These are phyloP conservation scores for Hypanus sabinus DNA, from an alignment of 2,113 vertebrate species.

Conservation along the genomic window DNA sequence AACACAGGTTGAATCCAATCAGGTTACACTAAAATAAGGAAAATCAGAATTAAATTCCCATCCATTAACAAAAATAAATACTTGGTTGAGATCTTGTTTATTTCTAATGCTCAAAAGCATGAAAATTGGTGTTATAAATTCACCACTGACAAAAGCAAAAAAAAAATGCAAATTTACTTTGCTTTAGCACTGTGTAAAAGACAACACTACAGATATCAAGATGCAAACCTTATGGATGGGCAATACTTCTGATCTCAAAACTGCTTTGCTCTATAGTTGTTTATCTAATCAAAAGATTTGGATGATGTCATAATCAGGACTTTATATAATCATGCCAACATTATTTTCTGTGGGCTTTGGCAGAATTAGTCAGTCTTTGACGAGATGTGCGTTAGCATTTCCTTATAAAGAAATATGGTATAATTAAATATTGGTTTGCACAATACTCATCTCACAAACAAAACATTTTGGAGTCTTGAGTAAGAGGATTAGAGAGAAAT, in stretches of 20 bases:
- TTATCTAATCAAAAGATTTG: not conserved
- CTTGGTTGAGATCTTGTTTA: not conserved
- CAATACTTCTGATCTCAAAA: not conserved
- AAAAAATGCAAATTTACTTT: not conserved
- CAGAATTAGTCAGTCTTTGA: not conserved
- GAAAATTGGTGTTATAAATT: not conserved
- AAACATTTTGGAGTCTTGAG: not conserved
- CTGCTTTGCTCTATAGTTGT: not conserved
- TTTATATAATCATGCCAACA: not conserved
- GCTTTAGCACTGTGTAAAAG: not conserved
- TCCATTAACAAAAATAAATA: not conserved
- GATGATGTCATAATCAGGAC: not conserved
- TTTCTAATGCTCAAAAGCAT: not conserved
- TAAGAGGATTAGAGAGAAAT: not conserved
- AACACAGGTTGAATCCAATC: not conserved
- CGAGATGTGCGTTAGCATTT: not conserved
- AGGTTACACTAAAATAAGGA: not conserved
- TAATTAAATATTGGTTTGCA: not conserved
- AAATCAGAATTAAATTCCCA: not conserved
- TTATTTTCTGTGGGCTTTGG: not conserved
- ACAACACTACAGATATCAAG: not conserved
- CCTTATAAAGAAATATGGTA: not conserved
- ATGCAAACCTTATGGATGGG: not conserved
- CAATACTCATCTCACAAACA: not conserved
- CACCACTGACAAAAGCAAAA: not conserved